phyloP scores from a whole-genome alignment of 1,140 invertebrate species.

The Papilio machaon region DNA sequence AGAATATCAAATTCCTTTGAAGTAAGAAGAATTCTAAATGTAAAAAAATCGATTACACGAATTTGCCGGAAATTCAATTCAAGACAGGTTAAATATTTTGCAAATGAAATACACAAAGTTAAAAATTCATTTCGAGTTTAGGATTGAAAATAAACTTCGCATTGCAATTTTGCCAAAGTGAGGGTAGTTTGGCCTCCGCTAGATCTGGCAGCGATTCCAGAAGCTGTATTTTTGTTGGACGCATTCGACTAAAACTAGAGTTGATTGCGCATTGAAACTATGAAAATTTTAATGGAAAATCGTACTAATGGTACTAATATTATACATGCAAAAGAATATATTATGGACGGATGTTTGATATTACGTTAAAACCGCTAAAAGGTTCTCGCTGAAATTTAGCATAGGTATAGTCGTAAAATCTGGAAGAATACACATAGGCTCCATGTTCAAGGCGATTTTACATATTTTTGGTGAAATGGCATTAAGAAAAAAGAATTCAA shows the following conservation, averaged over 20 bases:
- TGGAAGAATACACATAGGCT: too few species aligned
- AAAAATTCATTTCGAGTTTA: conserved; percentile 22
- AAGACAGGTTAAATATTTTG: conserved; percentile 1
- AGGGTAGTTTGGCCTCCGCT: conserved; percentile 27
- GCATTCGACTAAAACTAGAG: not conserved
- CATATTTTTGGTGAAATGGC: too few species aligned
- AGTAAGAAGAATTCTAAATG: not conserved
- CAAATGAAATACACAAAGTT: conserved; percentile 1
- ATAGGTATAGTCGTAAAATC: too few species aligned
- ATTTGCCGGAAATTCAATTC: not conserved
- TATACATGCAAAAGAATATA: too few species aligned
- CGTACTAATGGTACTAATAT: too few species aligned
- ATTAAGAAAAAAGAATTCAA: too few species aligned
- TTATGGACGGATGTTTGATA: too few species aligned
- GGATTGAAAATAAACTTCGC: conserved; percentile 7
- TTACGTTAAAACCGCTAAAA: too few species aligned
- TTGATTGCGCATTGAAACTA: conserved; percentile 15
- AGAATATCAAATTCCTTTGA: not conserved
- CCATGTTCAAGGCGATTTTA: too few species aligned
- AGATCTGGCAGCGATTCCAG: conserved; percentile 28
- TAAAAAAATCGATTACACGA: not conserved
- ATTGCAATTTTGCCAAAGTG: not conserved
- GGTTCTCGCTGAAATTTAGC: too few species aligned
- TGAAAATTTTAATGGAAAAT: not conserved
- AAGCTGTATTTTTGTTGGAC: conserved; percentile 31